Evolutionary conservation across 2,113 vertebrate genomes (phyloP).

Genomic region (Trogon melanurus): DNA sequence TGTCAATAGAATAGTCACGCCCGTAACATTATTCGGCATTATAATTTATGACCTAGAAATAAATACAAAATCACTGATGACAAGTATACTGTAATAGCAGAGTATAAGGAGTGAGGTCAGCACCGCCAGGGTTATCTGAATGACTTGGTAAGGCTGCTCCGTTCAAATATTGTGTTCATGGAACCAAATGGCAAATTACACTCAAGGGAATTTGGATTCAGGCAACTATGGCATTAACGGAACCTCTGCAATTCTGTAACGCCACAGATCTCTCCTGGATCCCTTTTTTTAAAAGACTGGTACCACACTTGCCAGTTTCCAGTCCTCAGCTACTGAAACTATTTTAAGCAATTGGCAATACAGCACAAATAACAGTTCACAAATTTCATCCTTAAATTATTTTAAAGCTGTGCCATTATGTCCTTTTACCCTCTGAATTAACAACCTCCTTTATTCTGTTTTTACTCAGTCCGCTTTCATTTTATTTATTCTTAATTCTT

Average conservation of each 20-base stretch:
- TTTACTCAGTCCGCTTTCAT: not conserved
- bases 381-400: not conserved
- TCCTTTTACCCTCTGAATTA: not conserved
- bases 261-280: not conserved
- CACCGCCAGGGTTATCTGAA: not conserved
- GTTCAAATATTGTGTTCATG: not conserved
- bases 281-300: not conserved
- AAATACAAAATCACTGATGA: not conserved
- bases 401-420: not conserved
- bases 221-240: not conserved
- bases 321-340: not conserved
- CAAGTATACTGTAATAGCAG: not conserved
- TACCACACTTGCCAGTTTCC: not conserved
- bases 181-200: not conserved
- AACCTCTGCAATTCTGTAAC: not conserved
- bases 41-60: constrained; percentile 2
- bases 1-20: not conserved
- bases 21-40: not conserved
- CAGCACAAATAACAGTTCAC: not conserved
- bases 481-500: not conserved
- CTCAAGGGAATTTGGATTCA: not conserved
- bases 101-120: not conserved
- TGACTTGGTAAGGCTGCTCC: not conserved
- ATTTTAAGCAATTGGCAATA: not conserved
- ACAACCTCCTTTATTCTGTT: not conserved